phyloP scores from a whole-genome alignment of 2,888 invertebrate species.

The Melieria picta region DNA sequence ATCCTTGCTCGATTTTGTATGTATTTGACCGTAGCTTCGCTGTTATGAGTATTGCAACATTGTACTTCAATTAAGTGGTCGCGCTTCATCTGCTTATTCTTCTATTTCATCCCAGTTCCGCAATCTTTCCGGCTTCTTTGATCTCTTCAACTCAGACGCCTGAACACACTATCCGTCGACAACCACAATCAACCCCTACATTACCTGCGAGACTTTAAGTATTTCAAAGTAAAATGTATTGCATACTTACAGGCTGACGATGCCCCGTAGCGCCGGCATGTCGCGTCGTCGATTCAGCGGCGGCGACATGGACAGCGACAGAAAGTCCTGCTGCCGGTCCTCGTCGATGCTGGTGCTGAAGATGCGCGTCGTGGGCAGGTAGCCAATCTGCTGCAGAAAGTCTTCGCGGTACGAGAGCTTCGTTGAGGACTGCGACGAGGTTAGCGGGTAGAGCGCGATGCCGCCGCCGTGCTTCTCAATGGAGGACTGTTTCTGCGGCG shows the following conservation, averaged over 20 bases:
- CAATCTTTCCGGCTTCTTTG: no score
- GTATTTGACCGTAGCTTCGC: no score
- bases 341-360: constrained; percentile 62
- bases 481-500: constrained; percentile 40
- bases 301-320: constrained; percentile 65
- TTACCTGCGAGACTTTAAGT: no score
- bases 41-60: no score
- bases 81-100: no score
- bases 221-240: not conserved
- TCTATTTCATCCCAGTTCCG: no score
- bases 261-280: constrained; percentile 65
- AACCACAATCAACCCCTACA: no score
- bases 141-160: no score
- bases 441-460: constrained; percentile 48
- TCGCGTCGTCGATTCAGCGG: constrained; percentile 65
- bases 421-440: constrained; percentile 60
- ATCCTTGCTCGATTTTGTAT: no score
- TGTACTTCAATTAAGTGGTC: no score
- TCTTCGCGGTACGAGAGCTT: constrained; percentile 64
- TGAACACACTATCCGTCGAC: no score
- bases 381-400: constrained; percentile 65
- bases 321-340: constrained; percentile 63
- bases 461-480: constrained; percentile 40
- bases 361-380: constrained; percentile 63
- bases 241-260: constrained; percentile 65